These are phyloP conservation scores for Sus cebifrons DNA, from an alignment of 2,797 vertebrate genomes.

Conservation along the genomic window DNA sequence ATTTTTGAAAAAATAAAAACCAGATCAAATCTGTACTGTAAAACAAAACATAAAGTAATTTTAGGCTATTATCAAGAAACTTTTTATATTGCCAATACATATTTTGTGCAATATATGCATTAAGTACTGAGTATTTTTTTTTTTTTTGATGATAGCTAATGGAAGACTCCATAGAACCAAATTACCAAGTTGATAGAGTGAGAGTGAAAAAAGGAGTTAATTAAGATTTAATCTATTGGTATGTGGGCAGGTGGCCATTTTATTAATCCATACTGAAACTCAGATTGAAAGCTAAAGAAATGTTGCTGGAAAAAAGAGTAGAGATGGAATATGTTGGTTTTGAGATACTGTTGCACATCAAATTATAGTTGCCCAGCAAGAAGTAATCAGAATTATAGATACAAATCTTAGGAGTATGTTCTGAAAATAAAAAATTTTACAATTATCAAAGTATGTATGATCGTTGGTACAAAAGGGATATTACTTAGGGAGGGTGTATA, in stretches of 20 bases:
- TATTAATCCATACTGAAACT: not conserved
- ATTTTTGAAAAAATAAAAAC: constrained; percentile 63
- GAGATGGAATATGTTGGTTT: not conserved
- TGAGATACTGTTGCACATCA: not conserved
- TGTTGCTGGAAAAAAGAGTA: not conserved
- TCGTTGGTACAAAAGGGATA: not conserved
- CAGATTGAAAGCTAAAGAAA: constrained; percentile 1
- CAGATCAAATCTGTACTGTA: not conserved
- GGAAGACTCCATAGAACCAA: constrained; percentile 9
- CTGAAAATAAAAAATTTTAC: constrained; percentile 17
- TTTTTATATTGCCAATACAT: not conserved
- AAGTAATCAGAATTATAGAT: not conserved
- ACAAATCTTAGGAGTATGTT: not conserved
- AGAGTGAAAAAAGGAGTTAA: not conserved
- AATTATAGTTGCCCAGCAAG: not conserved
- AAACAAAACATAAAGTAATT: constrained; percentile 60
- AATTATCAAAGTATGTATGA: not conserved
- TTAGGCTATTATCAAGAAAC: not conserved
- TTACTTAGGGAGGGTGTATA: not conserved
- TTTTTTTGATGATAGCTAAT: constrained; percentile 6
- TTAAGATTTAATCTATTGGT: not conserved
- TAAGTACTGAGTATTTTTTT: not conserved
- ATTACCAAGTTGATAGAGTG: not conserved
- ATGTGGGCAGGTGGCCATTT: not conserved
- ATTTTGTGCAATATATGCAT: not conserved